Percentiles rank a stretch among this genome's conserved stretches.
Conservation (phyloP, 2,113 vertebrate species). For the Bos taurus region ARS-UCD2.0 NC_037334.1:11585001-11585500, state of each 20-base stretch:
- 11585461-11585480: not conserved
- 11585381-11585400: not conserved
- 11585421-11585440: not conserved
- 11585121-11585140: not conserved
- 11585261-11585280: not conserved
- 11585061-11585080: not conserved
- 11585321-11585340: not conserved
- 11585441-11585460: not conserved
- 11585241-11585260: not conserved
- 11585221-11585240: not conserved
- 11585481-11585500: not conserved
- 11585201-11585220: not conserved
- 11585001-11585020: not conserved
- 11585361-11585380: not conserved
- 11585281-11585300: not conserved
- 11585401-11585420: not conserved
- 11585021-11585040: too few species aligned
- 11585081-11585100: not conserved
- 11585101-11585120: not conserved
- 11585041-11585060: not conserved
- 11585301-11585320: not conserved
- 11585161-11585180: not conserved
- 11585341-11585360: not conserved
- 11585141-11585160: not conserved
- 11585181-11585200: not conserved